Evolutionary conservation across 2,888 invertebrate genomes (phyloP).

Genomic region (Drosophila infuscata): DNA sequence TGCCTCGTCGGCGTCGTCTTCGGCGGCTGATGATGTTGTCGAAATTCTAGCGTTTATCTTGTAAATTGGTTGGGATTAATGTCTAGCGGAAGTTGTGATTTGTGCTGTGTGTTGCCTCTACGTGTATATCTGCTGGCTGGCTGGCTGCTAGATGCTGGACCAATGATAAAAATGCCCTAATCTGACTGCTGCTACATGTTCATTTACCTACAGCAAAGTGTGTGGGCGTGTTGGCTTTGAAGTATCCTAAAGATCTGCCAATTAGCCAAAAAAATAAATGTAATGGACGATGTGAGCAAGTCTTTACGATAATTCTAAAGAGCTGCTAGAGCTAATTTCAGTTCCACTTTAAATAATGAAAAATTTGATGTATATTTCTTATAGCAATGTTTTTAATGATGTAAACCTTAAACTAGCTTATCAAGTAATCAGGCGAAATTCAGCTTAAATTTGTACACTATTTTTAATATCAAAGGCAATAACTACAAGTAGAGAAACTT

Average conservation of each 20-base stretch:
- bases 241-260: conserved; percentile 45
- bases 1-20: conserved; percentile 21
- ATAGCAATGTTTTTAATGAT: conserved; percentile 34
- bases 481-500: neutral
- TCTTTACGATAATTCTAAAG: neutral
- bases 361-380: conserved; percentile 1
- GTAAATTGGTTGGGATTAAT: conserved; percentile 78
- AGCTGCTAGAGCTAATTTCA: neutral
- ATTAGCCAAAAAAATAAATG: conserved; percentile 34
- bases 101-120: conserved; percentile 40
- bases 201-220: conserved; percentile 73
- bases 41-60: conserved; percentile 78
- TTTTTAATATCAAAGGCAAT: conserved; percentile 40
- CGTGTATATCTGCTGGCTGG: conserved; percentile 1
- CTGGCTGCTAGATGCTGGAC: conserved; percentile 33
- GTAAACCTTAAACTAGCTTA: conserved; percentile 41
- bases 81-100: conserved; percentile 78
- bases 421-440: conserved; percentile 63
- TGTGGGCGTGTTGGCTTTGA: conserved; percentile 65
- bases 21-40: conserved; percentile 74
- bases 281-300: neutral
- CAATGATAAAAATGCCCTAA: conserved; percentile 43
- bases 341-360: neutral
- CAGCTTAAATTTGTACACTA: conserved; percentile 35
- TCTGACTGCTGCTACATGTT: conserved; percentile 49